Percentiles rank a stretch among this genome's conserved stretches.
These are phyloP conservation scores for Monomorium pharaonis DNA, from an alignment of 1,140 invertebrate genomes.

Conservation along the genomic window DNA sequence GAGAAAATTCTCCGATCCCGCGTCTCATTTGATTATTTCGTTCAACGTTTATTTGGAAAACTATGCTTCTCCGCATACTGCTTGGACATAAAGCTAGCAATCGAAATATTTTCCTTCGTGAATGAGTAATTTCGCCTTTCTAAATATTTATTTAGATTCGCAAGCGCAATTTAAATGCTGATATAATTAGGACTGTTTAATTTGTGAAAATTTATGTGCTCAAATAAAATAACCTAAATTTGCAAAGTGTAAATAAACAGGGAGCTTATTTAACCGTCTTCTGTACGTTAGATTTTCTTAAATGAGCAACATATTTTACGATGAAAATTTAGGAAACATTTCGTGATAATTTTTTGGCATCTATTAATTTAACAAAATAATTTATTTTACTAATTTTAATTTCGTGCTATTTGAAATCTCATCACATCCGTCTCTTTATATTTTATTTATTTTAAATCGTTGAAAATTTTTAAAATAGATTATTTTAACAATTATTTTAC, in stretches of 20 bases:
- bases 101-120: background rate
- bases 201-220: background rate
- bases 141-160: no score
- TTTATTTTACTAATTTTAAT: no score
- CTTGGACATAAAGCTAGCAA: background rate
- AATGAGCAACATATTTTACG: background rate
- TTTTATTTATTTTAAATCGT: no score
- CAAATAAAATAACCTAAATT: background rate
- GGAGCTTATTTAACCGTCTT: background rate
- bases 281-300: background rate
- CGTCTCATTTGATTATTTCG: background rate
- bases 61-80: background rate
- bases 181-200: slow-evolving; percentile 18
- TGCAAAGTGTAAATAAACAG: background rate
- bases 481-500: no score
- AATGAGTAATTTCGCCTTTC: background rate
- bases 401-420: no score
- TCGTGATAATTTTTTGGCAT: background rate
- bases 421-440: no score
- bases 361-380: no score
- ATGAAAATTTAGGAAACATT: background rate
- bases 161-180: background rate
- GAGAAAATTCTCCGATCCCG: background rate
- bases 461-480: no score
- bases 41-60: slow-evolving; percentile 3